A percentile compares a stretch with the other conserved stretches of the same genome.
These are phyloP conservation scores for Calameuta idolon DNA, from an alignment of 2,888 invertebrate species.

Conservation along the genomic window DNA sequence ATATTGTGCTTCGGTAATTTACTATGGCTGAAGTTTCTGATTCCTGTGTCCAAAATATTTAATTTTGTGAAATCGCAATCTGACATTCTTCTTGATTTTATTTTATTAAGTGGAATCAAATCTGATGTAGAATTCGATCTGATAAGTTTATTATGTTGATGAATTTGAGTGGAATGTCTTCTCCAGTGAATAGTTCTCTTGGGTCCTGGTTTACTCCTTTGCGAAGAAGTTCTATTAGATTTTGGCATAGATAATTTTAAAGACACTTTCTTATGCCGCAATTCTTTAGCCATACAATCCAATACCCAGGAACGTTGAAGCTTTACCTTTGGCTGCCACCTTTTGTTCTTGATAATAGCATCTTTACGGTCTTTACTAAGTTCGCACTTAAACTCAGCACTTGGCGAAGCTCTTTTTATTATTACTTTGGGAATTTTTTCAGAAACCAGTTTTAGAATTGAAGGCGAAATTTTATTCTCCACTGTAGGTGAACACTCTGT, in stretches of 20 bases:
- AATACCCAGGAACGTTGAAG: slow-evolving; percentile 54
- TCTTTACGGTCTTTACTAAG: slow-evolving; percentile 53
- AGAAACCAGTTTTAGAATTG: slow-evolving; percentile 24
- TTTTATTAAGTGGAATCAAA: slow-evolving; percentile 25
- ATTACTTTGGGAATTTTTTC: slow-evolving; percentile 63
- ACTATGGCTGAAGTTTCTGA: background rate
- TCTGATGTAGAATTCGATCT: slow-evolving; percentile 46
- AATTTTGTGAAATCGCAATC: slow-evolving; percentile 32
- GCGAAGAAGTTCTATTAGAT: slow-evolving; percentile 24
- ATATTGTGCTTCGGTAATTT: background rate
- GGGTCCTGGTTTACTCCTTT: slow-evolving; percentile 6
- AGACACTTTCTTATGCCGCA: slow-evolving; percentile 49
- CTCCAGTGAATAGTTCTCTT: background rate
- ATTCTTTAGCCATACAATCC: slow-evolving; percentile 59
- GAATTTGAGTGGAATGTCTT: background rate
- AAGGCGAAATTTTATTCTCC: slow-evolving; percentile 9
- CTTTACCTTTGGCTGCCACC: slow-evolving; percentile 62
- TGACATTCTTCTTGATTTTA: slow-evolving; percentile 38
- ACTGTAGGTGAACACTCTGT: background rate
- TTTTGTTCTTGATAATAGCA: slow-evolving; percentile 46
- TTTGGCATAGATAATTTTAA: slow-evolving; percentile 27
- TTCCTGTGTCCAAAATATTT: background rate
- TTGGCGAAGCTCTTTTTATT: slow-evolving; percentile 60
- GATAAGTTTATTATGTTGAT: slow-evolving; percentile 35
- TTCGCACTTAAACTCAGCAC: slow-evolving; percentile 63